Percentiles rank a stretch among this genome's conserved stretches.
These are phyloP conservation scores for Pemphredon lugubris DNA, from an alignment of 2,888 invertebrate genomes.

Conservation along the genomic window DNA sequence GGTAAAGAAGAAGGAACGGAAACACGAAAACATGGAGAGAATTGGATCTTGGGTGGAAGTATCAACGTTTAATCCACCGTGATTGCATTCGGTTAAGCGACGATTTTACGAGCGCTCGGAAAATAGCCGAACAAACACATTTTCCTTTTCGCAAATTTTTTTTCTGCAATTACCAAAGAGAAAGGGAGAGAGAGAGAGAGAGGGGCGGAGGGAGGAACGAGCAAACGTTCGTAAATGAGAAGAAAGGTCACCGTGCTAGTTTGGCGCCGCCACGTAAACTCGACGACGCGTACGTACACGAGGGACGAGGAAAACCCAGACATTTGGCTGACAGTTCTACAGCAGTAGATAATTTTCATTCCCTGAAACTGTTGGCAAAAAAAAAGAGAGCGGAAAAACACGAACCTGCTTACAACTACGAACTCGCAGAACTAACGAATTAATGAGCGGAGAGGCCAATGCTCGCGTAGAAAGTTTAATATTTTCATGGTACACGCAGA, in stretches of 20 bases:
- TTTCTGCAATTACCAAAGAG: conserved; percentile 47
- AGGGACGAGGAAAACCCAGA: background rate
- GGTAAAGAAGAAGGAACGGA: conserved; percentile 37
- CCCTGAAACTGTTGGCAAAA: background rate
- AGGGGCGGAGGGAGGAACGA: conserved; percentile 16
- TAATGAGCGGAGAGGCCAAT: conserved; percentile 10
- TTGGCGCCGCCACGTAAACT: background rate
- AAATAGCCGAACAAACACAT: conserved; percentile 50
- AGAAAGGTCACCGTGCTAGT: conserved; percentile 28
- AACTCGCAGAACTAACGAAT: conserved; percentile 18
- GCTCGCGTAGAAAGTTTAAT: background rate
- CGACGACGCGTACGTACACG: background rate
- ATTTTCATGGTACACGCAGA: background rate
- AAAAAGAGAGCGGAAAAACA: conserved; percentile 8
- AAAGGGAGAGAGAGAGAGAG: too few species aligned
- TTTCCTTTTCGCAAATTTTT: conserved; percentile 47
- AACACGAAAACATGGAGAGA: conserved; percentile 25
- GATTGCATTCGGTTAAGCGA: conserved; percentile 53
- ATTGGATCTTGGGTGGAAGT: conserved; percentile 47
- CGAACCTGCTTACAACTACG: conserved; percentile 10
- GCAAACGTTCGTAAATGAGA: conserved; percentile 34
- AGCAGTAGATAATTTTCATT: conserved; percentile 28
- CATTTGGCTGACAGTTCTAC: conserved; percentile 7
- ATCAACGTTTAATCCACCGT: conserved; percentile 57
- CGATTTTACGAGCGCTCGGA: conserved; percentile 50